Base-by-base conservation (phyloP, 2,888 invertebrate genomes). In the Tanypteryx hageni region DNA sequence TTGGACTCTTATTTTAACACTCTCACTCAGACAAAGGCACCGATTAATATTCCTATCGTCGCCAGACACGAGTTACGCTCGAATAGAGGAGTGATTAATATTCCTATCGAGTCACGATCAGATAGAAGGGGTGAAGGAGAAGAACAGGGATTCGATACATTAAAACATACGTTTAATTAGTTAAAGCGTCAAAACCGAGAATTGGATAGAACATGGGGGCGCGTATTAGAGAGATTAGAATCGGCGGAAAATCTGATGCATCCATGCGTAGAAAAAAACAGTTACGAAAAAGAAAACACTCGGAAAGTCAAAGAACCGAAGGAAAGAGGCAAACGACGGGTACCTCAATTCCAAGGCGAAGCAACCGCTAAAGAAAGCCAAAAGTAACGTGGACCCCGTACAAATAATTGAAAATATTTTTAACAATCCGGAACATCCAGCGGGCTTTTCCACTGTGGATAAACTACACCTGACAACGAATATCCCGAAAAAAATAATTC, bases 321-420 rank as follows among this genome's bases (percentile, higher is more conserved):
- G n/a, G n/a, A n/a, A n/a, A n/a, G n/a, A n/a, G n/a, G n/a, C n/a
- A n/a, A n/a, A n/a, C n/a, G n/a, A n/a, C n/a, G n/a, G n/a, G n/a
- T n/a, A n/a, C n/a, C n/a, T n/a, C n/a, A n/a, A n/a, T 22, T 27
- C 27, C 31, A 22, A 82, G 82, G 8, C 82, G n/a, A 84, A n/a
- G 7, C 10, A 56, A 18, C 31, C 4, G 14, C 31, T 10, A 13
- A 18, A 7, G 13, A 56, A 59, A 59, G 14, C 9, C 10, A 14
- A 59, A 59, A 13, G 27, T 22, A 31, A 0, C 11, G 14, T 85
- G 85, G 58, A 16, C 18, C 2, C 0, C 0, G 16, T 16, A 92
- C 16, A 16, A 9, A 44, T 92, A 44, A 44, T 9, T 13, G 22
- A n/a, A n/a, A n/a, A 84, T 44, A 92, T 92, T 14, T 92, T 59